Percentiles rank a stretch among this genome's conserved stretches.
Evolutionary conservation across 2,888 invertebrate species (phyloP).

Genomic region (Folsomia candida): DNA sequence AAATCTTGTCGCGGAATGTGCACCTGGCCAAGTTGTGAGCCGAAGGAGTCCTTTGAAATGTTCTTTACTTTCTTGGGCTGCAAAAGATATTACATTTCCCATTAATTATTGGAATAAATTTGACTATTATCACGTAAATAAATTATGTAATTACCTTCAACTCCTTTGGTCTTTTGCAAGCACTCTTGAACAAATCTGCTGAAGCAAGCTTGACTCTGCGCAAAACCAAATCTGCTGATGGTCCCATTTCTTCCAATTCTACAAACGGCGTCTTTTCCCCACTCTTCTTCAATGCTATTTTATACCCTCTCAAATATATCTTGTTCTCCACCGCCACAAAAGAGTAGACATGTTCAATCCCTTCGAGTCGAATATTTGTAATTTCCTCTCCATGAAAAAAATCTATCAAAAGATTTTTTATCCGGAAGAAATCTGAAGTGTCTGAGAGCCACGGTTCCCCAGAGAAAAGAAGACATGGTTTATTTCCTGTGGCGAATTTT

Average conservation of each 20-base stretch:
- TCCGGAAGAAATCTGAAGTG: conserved; percentile 69
- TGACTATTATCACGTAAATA: not conserved
- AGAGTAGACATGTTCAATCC: conserved; percentile 87
- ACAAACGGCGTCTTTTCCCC: conserved; percentile 83
- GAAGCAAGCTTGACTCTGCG: conserved; percentile 85
- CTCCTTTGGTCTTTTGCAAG: conserved; percentile 76
- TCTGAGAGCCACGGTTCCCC: conserved; percentile 86
- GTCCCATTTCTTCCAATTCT: conserved; percentile 91
- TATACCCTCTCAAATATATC: conserved; percentile 74
- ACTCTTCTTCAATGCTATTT: conserved; percentile 84
- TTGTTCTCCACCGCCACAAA: conserved; percentile 80
- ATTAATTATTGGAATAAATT: too few species aligned
- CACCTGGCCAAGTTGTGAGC: conserved; percentile 83
- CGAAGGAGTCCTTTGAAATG: conserved; percentile 79
- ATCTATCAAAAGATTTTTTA: conserved; percentile 86
- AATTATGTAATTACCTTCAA: conserved; percentile 60
- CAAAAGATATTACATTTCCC: conserved; percentile 44
- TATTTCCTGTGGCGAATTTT: conserved; percentile 76
- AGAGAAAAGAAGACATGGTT: conserved; percentile 87
- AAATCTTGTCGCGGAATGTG: conserved; percentile 90
- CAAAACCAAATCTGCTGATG: conserved; percentile 80
- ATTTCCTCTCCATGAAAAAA: conserved; percentile 84
- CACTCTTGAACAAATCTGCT: conserved; percentile 79
- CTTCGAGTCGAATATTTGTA: conserved; percentile 80
- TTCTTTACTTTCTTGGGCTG: conserved; percentile 85